These are phyloP conservation scores for Sicus ferrugineus DNA, from an alignment of 2,888 invertebrate species.

Conservation along the genomic window DNA sequence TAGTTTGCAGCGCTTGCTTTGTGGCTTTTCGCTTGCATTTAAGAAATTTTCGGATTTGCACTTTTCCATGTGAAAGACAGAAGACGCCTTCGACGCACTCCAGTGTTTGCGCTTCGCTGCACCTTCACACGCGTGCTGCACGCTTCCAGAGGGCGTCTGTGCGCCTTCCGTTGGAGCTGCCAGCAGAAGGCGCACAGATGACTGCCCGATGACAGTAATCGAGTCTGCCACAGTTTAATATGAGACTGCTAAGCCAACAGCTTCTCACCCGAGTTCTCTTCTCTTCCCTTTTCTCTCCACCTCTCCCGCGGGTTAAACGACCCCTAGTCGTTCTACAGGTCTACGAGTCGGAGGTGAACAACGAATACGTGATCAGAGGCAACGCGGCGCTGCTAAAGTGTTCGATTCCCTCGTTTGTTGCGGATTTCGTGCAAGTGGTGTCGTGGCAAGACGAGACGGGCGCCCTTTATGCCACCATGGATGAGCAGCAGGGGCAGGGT, in stretches of 20 bases:
- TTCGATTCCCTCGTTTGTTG: constrained; percentile 78
- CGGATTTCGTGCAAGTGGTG: constrained; percentile 76
- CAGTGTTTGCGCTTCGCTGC: constrained; percentile 24
- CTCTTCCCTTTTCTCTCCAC: neutral
- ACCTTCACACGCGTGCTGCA: constrained; percentile 34
- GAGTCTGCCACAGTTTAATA: neutral
- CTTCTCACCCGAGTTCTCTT: neutral
- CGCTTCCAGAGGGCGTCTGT: neutral
- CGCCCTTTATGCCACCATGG: constrained; percentile 58
- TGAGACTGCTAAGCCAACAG: neutral
- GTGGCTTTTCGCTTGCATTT: constrained; percentile 20
- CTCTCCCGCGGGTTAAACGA: neutral
- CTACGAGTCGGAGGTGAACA: constrained; percentile 77
- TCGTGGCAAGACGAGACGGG: constrained; percentile 74
- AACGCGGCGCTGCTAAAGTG: constrained; percentile 78
- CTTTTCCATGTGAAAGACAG: neutral
- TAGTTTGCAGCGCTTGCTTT: neutral
- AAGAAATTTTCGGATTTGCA: constrained; percentile 15
- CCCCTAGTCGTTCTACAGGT: constrained; percentile 73
- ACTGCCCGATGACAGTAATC: neutral
- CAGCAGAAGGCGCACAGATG: neutral
- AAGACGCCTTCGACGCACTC: neutral
- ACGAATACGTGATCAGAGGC: constrained; percentile 78
- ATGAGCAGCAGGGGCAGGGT: constrained; percentile 56
- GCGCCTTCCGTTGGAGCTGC: too few relatives aligned